Conservation (phyloP, 2,797 vertebrate species). For the Mallotus villosus region DNA sequence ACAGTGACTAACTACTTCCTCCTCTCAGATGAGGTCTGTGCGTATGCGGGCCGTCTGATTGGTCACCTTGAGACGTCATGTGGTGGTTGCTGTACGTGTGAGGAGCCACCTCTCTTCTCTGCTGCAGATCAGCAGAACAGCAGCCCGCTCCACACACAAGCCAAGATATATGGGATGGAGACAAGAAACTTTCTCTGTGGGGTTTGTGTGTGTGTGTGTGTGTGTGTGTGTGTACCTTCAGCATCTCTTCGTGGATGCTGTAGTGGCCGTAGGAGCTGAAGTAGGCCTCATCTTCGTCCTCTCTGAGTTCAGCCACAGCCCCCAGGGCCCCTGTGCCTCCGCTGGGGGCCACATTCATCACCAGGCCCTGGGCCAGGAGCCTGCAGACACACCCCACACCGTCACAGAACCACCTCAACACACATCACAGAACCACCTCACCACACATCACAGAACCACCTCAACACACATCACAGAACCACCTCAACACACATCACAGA, state of each 20-base stretch:
- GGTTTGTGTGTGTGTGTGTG: constrained; percentile 11
- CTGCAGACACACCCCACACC: constrained; percentile 72
- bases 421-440: constrained; percentile 55
- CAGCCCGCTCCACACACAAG: background rate
- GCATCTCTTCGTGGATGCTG: constrained; percentile 96
- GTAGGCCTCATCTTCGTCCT: constrained; percentile 93
- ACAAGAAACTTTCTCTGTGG: constrained; percentile 14
- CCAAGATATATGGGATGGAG: background rate
- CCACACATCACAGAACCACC: constrained; percentile 54
- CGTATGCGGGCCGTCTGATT: constrained; percentile 53
- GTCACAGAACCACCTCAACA: constrained; percentile 59
- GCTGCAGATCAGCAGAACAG: background rate
- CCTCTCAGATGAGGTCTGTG: background rate
- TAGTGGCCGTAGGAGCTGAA: constrained; percentile 97
- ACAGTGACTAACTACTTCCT: constrained; percentile 40
- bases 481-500: constrained; percentile 64
- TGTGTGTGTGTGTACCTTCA: constrained; percentile 82
- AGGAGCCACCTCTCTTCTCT: background rate
- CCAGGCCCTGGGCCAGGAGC: constrained; percentile 86
- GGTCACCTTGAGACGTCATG: constrained; percentile 51
- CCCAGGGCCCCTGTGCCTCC: constrained; percentile 58
- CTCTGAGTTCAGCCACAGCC: constrained; percentile 79
- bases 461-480: constrained; percentile 64
- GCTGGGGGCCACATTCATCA: constrained; percentile 83
- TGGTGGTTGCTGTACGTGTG: constrained; percentile 11